These are phyloP conservation scores for Caenorhabditis doughertyi DNA, from an alignment of 2,888 invertebrate species.

Conservation along the genomic window DNA sequence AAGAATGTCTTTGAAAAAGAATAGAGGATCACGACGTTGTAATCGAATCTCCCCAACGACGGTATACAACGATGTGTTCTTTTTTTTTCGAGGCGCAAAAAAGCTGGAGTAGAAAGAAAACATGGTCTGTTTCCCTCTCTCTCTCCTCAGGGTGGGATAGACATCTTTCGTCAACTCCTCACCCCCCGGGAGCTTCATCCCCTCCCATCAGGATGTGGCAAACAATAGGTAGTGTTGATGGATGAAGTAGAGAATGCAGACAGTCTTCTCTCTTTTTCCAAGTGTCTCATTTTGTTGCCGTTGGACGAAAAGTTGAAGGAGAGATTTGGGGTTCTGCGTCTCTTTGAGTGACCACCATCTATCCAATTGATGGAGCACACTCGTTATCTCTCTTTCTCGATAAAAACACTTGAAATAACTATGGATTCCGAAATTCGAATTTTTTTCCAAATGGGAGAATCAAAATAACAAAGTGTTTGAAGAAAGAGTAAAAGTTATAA, in stretches of 20 bases:
- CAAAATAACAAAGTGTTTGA: neutral
- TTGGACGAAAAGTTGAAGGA: neutral
- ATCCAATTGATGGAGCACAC: neutral
- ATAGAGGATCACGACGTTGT: constrained; percentile 36
- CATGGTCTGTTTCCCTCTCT: constrained; percentile 6
- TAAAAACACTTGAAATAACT: constrained; percentile 38
- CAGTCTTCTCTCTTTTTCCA: constrained; percentile 13
- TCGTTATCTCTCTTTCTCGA: constrained; percentile 34
- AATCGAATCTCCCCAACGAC: constrained; percentile 24
- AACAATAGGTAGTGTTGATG: constrained; percentile 33
- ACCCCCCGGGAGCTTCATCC: neutral
- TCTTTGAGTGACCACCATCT: constrained; percentile 45
- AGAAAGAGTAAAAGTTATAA: too few relatives aligned
- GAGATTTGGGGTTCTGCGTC: constrained; percentile 41
- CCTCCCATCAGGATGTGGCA: constrained; percentile 25
- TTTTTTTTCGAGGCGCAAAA: constrained; percentile 34
- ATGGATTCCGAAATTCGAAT: constrained; percentile 17
- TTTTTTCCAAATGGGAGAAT: neutral
- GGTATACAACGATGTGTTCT: constrained; percentile 1
- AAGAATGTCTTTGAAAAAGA: neutral
- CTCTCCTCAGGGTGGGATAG: constrained; percentile 7
- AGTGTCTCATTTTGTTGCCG: constrained; percentile 59
- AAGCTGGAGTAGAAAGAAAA: constrained; percentile 29
- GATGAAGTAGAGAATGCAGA: constrained; percentile 29
- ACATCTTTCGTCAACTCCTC: constrained; percentile 37